Evolutionary conservation across 1,140 invertebrate species (phyloP).

Genomic region (Lepidurus apus): DNA sequence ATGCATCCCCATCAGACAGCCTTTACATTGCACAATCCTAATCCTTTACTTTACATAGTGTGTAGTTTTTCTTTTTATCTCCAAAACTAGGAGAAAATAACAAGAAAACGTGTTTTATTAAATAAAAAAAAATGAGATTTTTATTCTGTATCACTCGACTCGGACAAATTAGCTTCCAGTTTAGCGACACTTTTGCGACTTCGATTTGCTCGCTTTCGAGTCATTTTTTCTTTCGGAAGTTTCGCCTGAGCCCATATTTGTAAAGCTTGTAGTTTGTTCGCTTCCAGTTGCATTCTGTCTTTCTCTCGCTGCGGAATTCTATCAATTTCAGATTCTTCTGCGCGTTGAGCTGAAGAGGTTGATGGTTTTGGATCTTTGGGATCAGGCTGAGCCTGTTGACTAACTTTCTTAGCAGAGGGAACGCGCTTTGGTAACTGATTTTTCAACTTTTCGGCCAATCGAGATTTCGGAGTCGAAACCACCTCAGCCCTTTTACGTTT

Average conservation of each 20-base stretch:
- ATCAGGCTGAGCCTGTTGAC: conserved; percentile 30
- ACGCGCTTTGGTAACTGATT: background rate
- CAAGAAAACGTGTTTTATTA: background rate
- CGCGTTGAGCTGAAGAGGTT: conserved; percentile 1
- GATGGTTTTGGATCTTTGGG: conserved; percentile 33
- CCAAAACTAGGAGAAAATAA: no score
- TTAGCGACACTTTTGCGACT: background rate
- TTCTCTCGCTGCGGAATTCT: conserved; percentile 65
- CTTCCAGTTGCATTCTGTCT: conserved; percentile 55
- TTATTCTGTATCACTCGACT: no score
- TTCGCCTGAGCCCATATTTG: conserved; percentile 59
- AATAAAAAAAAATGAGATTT: background rate
- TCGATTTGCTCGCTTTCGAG: background rate
- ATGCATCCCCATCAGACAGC: no score
- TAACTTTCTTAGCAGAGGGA: conserved; percentile 27
- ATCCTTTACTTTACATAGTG: no score
- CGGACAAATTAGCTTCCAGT: background rate
- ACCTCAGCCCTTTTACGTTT: background rate
- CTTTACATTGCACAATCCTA: no score
- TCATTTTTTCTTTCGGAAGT: conserved; percentile 29
- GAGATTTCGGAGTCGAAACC: background rate
- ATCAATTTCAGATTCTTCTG: conserved; percentile 31
- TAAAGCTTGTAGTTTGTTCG: conserved; percentile 68
- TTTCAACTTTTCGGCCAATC: conserved; percentile 25
- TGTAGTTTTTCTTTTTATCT: no score